phyloP scores from a whole-genome alignment of 2,113 vertebrate genomes.

The Pholis gunnellus region DNA sequence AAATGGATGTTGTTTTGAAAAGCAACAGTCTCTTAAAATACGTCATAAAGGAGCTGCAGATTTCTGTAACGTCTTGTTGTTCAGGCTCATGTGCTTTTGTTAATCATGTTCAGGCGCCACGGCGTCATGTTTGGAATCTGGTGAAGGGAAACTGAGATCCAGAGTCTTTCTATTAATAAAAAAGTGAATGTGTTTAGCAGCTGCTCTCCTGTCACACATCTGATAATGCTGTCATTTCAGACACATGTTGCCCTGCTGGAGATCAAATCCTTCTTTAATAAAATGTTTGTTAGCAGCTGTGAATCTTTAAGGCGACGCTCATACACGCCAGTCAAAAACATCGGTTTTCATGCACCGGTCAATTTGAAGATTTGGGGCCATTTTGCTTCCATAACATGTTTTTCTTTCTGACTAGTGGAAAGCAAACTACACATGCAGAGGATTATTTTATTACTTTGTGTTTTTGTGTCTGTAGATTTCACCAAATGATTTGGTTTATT shows the following conservation, averaged over 20 bases:
- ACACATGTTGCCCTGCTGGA: background rate
- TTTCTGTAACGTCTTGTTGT: background rate
- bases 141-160: background rate
- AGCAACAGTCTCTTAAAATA: background rate
- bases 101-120: background rate
- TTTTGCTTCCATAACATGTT: no score
- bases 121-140: background rate
- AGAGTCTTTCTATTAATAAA: background rate
- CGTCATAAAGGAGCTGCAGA: background rate
- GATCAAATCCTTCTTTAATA: background rate
- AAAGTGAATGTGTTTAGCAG: slow-evolving; percentile 11
- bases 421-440: no score
- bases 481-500: no score
- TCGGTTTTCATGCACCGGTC: no score
- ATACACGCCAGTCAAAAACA: no score
- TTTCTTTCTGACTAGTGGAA: no score
- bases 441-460: no score
- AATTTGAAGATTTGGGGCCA: no score
- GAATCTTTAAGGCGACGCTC: no score
- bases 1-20: no score
- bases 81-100: background rate
- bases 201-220: slow-evolving; percentile 15
- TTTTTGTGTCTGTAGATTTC: no score
- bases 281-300: background rate
- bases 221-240: background rate